Conservation (phyloP, 2,113 vertebrate genomes). For the Brachypodius melanocephalos region DNA sequence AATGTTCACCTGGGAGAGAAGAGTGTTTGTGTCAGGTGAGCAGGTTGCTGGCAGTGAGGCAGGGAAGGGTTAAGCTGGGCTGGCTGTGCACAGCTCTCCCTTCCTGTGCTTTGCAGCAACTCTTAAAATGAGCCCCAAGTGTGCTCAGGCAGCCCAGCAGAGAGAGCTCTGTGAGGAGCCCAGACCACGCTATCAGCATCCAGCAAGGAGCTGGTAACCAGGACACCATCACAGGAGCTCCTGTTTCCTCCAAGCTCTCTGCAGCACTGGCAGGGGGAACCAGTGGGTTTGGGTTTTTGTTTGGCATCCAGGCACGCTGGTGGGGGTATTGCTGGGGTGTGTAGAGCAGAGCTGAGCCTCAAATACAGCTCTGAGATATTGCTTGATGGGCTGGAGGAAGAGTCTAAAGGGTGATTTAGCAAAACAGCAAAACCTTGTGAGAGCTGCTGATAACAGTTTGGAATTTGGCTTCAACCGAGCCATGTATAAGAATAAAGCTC, state of each 20-base stretch:
- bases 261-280: not conserved
- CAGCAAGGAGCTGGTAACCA: not conserved
- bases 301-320: not conserved
- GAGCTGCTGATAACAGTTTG: not conserved
- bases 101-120: not conserved
- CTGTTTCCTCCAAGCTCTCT: rapidly evolving
- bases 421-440: not conserved
- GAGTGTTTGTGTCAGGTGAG: not conserved
- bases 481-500: not conserved
- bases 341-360: not conserved
- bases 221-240: not conserved
- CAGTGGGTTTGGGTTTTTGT: not conserved
- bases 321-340: not conserved
- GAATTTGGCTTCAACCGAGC: not conserved
- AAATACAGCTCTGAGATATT: not conserved
- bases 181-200: rapidly evolving
- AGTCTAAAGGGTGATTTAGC: not conserved
- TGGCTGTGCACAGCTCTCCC: not conserved
- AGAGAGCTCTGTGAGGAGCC: not conserved
- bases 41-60: rapidly evolving
- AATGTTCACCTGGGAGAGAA: not conserved
- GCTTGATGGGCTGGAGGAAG: not conserved
- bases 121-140: not conserved
- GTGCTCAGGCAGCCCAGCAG: not conserved
- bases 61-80: not conserved